Conservation (phyloP, 2,113 vertebrate species). For the Cryptotis parvus region DNA sequence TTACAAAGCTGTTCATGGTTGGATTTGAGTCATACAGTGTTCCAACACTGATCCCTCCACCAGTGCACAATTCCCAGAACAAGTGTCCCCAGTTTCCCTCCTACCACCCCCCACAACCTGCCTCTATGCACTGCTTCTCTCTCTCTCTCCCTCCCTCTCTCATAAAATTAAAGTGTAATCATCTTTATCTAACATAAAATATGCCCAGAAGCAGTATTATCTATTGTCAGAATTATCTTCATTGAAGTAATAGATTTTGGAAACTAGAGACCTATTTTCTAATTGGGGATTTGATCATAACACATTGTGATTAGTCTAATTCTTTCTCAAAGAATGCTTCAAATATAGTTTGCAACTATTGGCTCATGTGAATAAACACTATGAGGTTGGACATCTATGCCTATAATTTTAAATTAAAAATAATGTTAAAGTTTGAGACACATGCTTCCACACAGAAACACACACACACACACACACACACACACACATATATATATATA, state of each 20-base stretch:
- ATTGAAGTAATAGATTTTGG: not conserved
- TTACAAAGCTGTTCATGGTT: no score
- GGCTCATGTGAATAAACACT: not conserved
- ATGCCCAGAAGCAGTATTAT: not conserved
- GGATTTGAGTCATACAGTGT: no score
- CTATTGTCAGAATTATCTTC: not conserved
- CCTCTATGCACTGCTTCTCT: no score
- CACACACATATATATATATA: no score
- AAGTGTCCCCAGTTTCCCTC: no score
- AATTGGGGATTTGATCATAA: not conserved
- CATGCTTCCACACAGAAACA: no score
- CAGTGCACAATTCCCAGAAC: no score
- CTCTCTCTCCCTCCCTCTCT: no score
- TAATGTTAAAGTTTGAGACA: not conserved
- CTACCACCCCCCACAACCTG: no score
- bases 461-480: no score
- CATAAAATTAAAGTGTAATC: conserved; percentile 22
- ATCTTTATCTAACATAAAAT: conserved; percentile 29
- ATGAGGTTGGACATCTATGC: not conserved
- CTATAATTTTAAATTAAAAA: not conserved
- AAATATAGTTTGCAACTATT: not conserved
- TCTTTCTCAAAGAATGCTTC: not conserved
- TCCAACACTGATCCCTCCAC: no score
- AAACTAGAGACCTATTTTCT: not conserved
- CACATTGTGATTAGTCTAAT: not conserved